A percentile compares a stretch with the other conserved stretches of the same genome.
Evolutionary conservation across 2,888 invertebrate genomes (phyloP).

Genomic region (Amphimallon solstitiale): DNA sequence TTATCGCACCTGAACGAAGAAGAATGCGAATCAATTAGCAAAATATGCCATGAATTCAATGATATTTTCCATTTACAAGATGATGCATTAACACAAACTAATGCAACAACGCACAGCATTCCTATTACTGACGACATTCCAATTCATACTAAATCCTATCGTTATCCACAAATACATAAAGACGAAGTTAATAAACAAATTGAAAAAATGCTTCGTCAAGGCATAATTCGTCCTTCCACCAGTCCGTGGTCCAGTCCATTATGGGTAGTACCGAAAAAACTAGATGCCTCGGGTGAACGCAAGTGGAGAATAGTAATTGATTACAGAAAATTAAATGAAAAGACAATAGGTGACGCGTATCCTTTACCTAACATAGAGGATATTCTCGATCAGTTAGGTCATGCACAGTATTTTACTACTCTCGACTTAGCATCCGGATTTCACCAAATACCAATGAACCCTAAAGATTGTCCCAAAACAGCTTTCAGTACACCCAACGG

Average conservation of each 20-base stretch:
- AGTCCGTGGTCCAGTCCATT: slow-evolving; percentile 48
- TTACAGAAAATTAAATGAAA: slow-evolving; percentile 56
- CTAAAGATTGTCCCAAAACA: slow-evolving; percentile 42
- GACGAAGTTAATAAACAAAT: too few species aligned
- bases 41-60: too few species aligned
- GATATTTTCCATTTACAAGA: too few species aligned
- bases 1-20: too few species aligned
- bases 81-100: too few species aligned
- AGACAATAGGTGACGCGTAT: slow-evolving; percentile 54
- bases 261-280: slow-evolving; percentile 55
- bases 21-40: too few species aligned
- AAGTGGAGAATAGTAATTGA: slow-evolving; percentile 57
- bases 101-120: too few species aligned
- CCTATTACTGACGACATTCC: too few species aligned
- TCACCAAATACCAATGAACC: slow-evolving; percentile 56
- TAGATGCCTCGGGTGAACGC: slow-evolving; percentile 48
- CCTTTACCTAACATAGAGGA: slow-evolving; percentile 40
- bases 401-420: slow-evolving; percentile 56
- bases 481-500: slow-evolving; percentile 46
- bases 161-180: too few species aligned
- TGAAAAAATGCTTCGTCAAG: background rate
- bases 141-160: too few species aligned
- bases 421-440: slow-evolving; percentile 56
- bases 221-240: slow-evolving; percentile 48
- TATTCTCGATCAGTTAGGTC: slow-evolving; percentile 57